These are phyloP conservation scores for Lagopus muta DNA, from an alignment of 2,113 vertebrate genomes.

Conservation along the genomic window DNA sequence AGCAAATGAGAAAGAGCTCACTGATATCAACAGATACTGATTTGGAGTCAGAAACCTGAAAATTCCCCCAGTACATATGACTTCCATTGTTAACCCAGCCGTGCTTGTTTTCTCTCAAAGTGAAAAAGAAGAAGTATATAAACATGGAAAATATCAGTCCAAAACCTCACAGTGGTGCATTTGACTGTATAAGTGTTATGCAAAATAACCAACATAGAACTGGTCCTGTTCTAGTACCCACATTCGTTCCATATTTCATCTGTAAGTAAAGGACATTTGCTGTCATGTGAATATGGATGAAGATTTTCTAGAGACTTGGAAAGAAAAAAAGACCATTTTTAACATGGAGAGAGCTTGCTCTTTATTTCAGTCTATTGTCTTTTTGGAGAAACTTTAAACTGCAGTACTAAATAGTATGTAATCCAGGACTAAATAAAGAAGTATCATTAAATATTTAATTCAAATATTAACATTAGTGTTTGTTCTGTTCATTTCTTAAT, in stretches of 20 bases:
- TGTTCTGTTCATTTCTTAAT: not conserved
- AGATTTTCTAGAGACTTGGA: not conserved
- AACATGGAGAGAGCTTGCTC: not conserved
- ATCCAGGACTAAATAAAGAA: not conserved
- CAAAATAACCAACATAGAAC: not conserved
- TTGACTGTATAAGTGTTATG: not conserved
- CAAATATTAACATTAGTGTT: not conserved
- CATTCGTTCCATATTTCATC: not conserved
- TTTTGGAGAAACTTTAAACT: not conserved
- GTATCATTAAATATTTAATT: not conserved
- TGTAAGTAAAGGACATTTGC: fast-evolving
- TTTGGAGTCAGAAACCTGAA: not conserved
- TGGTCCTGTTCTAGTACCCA: not conserved
- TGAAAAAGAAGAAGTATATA: not conserved
- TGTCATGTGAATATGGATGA: not conserved
- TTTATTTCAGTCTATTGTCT: not conserved
- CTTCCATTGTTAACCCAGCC: not conserved
- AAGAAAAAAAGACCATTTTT: not conserved
- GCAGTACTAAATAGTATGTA: not conserved
- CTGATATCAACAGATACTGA: not conserved
- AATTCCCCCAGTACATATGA: not conserved
- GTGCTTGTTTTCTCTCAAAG: not conserved
- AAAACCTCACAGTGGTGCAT: not conserved
- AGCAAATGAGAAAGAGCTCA: not conserved
- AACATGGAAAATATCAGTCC: not conserved